Evolutionary conservation across 2,113 vertebrate genomes (phyloP), one percentile per base, ranked within the genome.

Genomic region (Notechis scutatus): DNA sequence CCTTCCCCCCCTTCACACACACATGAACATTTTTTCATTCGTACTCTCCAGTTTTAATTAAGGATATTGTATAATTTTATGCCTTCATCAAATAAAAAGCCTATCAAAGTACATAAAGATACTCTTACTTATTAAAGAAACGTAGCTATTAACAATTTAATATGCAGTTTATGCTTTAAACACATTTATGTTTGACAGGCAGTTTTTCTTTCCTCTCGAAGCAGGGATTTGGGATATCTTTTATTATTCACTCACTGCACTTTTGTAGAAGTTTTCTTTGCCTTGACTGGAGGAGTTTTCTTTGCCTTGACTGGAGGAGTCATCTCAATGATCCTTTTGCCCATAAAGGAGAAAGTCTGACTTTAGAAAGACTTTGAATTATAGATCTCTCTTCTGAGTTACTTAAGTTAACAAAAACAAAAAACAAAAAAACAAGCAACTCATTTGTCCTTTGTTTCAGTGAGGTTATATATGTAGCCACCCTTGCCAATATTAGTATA

Each of bases 191-290:
- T 97, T 96, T 96, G 45, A 69, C 59, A 89, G 95, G 88, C 96
- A 96, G 96, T 90, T 95, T 94, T 94, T 95, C 93, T 90, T 96
- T 89, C 94, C 96, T 81, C 5, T 74, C 57, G 94, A 54, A 57
- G 0, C 91, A 91, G 61, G 95, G 96, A 95, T 81, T 92, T 96
- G 56, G 94, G 95, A 85, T 96, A 96, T 97, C 21, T 61, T 97
- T 56, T 29, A 91, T 85, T 56, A 21, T 91, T 45, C 10, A 86
- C 8, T 59, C 26, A 89, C 92, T 91, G 54, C 96, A 93, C 91
- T 55, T 87, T 95, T 85, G 45, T 94, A 59, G 93, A 96, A 94
- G 95, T 97, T 7, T 4, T 42, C 24, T 93, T 91, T 85, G 52
- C 64, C 88, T 94, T 96, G 95, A 94, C 21, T 94, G 26, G 69